Base-by-base conservation (phyloP, 2,113 vertebrate genomes). In the Crypturellus undulatus region DNA sequence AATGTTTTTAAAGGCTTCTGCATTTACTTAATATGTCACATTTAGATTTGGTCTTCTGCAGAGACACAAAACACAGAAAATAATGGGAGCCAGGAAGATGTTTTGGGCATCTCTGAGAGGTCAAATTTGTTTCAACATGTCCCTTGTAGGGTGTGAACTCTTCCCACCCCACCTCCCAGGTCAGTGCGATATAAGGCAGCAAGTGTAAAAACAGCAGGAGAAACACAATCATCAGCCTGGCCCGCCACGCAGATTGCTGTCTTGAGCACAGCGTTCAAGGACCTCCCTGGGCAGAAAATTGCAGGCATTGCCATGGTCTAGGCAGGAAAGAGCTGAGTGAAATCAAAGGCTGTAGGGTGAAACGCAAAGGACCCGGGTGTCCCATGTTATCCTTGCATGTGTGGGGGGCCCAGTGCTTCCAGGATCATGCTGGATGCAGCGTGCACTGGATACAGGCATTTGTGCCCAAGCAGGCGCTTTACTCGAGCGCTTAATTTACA, bases 341-440 rank as follows among this genome's bases (percentile, higher is more conserved):
- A 65, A 42, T 19, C 22, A 42, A 73, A 82, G 49, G 17, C n/a
- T 52, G 47, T 49, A 79, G 49, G 54, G 24, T 30, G 60, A 42
- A 73, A 42, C 0, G 28, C 32, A 42, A 81, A 72, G 34, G 45
- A 62, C 9, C 0, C 0, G 3, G 12, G 7, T 42, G 25, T 56
- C 21, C 15, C 25, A 34, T 26, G 40, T 14, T 79, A 17, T 21
- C 10, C 22, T 22, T 3, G 3, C 12, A 7, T 1, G 11, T 15
- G n/a, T 14, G 49, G 63, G 63, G 32, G 40, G 17, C 30, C 45
- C 54, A 20, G 12, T 36, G 34, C 28, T 64, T 42, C 47, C 40
- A 64, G 30, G 38, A 36, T 38, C 49, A 45, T 15, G 9, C 26
- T 9, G 49, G 70, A 16, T 5, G 1, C 36, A 5, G 9, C 8